A percentile compares a stretch with the other conserved stretches of the same genome.
These are phyloP conservation scores for Acrobasis repandana DNA, from an alignment of 2,888 invertebrate genomes.

Conservation along the genomic window DNA sequence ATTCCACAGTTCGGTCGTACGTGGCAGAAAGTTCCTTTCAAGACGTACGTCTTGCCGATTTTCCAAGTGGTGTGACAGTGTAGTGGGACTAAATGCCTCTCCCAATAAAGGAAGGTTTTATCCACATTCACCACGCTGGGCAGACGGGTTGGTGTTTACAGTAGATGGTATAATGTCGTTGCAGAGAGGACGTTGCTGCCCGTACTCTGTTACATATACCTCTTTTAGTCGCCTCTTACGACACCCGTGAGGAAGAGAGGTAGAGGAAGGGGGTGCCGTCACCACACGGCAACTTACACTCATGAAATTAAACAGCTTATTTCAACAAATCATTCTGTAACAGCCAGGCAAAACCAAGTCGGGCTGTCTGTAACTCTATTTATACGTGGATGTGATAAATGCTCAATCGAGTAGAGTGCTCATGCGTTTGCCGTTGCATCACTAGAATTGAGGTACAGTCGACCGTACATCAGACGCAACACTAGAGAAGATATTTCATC, in stretches of 20 bases:
- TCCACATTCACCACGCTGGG: background rate
- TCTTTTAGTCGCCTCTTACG: too few relatives aligned
- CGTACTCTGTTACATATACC: too few relatives aligned
- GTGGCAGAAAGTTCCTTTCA: too few relatives aligned
- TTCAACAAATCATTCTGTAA: background rate
- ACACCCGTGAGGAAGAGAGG: too few relatives aligned
- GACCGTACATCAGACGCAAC: background rate
- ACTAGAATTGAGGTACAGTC: background rate
- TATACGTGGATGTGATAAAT: background rate
- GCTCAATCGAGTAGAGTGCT: conserved; percentile 9
- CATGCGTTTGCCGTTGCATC: background rate
- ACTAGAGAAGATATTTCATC: background rate
- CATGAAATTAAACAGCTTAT: background rate
- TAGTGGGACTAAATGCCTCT: background rate
- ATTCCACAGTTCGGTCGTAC: too few relatives aligned
- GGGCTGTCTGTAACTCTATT: background rate
- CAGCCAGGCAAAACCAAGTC: background rate
- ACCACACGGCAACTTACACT: too few relatives aligned
- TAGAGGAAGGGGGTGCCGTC: too few relatives aligned
- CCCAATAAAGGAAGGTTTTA: too few relatives aligned
- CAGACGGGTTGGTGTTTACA: background rate
- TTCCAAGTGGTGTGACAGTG: too few relatives aligned
- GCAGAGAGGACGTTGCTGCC: too few relatives aligned
- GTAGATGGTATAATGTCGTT: too few relatives aligned
- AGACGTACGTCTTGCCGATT: too few relatives aligned